These are phyloP conservation scores for Hybognathus amarus DNA, from an alignment of 2,797 vertebrate genomes.

Conservation along the genomic window DNA sequence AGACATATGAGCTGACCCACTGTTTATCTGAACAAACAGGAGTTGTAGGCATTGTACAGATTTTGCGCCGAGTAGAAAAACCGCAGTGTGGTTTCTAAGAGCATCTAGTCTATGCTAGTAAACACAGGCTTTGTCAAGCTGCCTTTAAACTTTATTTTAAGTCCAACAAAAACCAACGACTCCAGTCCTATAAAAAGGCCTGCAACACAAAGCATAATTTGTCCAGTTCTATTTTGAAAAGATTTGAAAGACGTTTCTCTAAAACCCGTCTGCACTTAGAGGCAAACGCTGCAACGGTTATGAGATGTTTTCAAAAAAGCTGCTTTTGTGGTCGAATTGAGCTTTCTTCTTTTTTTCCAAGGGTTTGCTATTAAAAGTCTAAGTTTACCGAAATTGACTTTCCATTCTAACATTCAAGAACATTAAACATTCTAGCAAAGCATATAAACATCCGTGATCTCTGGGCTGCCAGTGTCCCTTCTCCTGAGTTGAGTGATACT, in stretches of 20 bases:
- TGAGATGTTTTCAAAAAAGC: conserved; percentile 58
- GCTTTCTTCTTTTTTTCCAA: conserved; percentile 55
- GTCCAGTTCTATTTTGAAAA: conserved; percentile 60
- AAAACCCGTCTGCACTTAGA: conserved; percentile 59
- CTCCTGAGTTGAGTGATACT: background rate
- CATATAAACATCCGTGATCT: conserved; percentile 52
- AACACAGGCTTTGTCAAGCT: conserved; percentile 38
- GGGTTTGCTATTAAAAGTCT: conserved; percentile 55
- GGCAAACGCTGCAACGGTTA: conserved; percentile 50
- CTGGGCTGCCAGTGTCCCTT: background rate
- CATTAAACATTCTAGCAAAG: conserved; percentile 47
- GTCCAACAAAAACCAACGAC: conserved; percentile 47
- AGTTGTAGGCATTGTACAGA: conserved; percentile 33
- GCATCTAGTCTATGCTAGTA: conserved; percentile 32
- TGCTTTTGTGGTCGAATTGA: conserved; percentile 55
- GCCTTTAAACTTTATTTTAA: conserved; percentile 45
- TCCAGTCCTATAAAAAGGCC: conserved; percentile 39
- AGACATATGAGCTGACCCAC: background rate
- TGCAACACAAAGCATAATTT: conserved; percentile 59
- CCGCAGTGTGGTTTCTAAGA: conserved; percentile 31
- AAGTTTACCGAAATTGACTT: conserved; percentile 56
- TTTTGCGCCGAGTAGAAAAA: conserved; percentile 18
- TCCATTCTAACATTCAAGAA: conserved; percentile 52
- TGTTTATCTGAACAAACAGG: conserved; percentile 44
- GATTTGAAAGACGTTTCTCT: conserved; percentile 59